Evolutionary conservation across 2,797 vertebrate species (phyloP).

Genomic region (Distichodus sexfasciatus): DNA sequence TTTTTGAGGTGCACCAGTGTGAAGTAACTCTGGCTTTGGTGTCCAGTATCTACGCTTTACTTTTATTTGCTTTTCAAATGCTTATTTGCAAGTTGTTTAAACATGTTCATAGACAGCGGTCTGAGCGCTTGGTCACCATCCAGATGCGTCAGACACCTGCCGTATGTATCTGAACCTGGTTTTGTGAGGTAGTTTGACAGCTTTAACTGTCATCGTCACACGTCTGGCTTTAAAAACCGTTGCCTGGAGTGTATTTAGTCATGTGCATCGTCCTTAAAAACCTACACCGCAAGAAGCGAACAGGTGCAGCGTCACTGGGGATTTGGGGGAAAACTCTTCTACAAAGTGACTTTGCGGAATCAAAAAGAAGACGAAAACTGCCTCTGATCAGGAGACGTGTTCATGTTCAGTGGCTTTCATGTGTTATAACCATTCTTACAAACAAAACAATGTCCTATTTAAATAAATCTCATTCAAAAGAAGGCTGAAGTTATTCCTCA

Average conservation of each 20-base stretch:
- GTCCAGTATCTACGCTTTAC: not conserved
- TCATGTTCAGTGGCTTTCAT: slow-evolving; percentile 53
- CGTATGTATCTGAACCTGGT: slow-evolving; percentile 6
- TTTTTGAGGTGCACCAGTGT: no score
- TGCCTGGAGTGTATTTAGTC: slow-evolving; percentile 19
- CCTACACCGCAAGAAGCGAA: not conserved
- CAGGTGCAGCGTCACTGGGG: slow-evolving; percentile 27
- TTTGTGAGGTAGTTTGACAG: not conserved
- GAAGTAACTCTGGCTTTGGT: not conserved
- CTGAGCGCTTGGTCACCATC: not conserved
- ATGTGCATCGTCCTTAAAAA: slow-evolving; percentile 12
- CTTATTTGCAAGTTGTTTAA: not conserved
- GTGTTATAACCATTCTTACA: slow-evolving; percentile 60
- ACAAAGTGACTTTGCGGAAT: slow-evolving; percentile 44
- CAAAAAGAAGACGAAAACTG: slow-evolving; percentile 28
- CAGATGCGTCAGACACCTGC: not conserved
- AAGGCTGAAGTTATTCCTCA: not conserved
- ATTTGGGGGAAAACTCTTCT: slow-evolving; percentile 36
- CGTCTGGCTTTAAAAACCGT: not conserved
- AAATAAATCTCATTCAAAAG: slow-evolving; percentile 58
- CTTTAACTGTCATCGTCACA: slow-evolving; percentile 12
- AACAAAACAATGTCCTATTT: slow-evolving; percentile 54
- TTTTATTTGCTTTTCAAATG: not conserved
- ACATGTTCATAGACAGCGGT: not conserved
- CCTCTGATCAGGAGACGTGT: slow-evolving; percentile 42